Percentiles rank a stretch among this genome's conserved stretches.
phyloP scores from a whole-genome alignment of 2,797 vertebrate genomes.

The Echiichthys vipera region DNA sequence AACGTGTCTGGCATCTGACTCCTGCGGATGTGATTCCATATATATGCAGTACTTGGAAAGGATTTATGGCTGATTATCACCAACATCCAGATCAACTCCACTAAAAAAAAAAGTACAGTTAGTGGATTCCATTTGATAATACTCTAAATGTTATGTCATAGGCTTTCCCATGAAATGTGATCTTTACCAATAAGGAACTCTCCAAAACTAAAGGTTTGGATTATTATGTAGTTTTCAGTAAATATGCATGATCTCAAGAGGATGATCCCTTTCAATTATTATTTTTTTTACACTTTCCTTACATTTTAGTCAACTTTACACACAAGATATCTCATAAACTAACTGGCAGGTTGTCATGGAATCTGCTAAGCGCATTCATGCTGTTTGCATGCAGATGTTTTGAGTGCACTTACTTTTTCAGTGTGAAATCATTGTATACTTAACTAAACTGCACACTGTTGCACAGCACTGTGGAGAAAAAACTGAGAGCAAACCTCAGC shows the following conservation, averaged over 20 bases:
- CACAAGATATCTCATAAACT: background rate
- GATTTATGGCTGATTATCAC: background rate
- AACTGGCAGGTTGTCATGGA: background rate
- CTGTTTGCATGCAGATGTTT: background rate
- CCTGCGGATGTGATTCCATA: background rate
- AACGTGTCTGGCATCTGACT: conserved; percentile 3
- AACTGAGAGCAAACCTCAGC: background rate
- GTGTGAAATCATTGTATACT: no score
- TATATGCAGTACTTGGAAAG: background rate
- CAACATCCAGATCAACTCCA: background rate
- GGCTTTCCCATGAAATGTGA: background rate
- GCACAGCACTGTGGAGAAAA: no score
- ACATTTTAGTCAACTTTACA: background rate
- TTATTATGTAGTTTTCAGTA: background rate
- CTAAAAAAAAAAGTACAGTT: background rate
- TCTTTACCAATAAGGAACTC: background rate
- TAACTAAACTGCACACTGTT: no score
- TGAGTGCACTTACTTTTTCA: background rate
- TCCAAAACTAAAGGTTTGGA: background rate
- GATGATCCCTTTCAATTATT: background rate
- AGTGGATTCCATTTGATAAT: background rate
- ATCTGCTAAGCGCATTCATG: background rate
- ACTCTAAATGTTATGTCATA: background rate
- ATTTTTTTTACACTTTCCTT: no score
- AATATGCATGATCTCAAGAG: background rate